Evolutionary conservation across 2,888 invertebrate genomes (phyloP).

Genomic region (Philereme vetulata): DNA sequence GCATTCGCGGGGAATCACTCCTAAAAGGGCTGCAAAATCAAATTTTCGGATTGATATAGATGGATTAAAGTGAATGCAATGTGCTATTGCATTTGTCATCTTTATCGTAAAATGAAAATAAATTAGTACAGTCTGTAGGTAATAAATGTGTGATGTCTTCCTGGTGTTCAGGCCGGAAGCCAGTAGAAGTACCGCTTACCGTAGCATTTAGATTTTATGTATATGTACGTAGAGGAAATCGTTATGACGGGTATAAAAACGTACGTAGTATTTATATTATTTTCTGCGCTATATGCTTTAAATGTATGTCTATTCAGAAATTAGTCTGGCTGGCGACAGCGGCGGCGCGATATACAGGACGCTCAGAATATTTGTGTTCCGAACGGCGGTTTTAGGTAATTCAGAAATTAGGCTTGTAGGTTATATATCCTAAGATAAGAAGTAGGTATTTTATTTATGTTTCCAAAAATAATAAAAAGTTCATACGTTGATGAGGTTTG

Average conservation of each 20-base stretch:
- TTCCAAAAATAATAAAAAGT: constrained; percentile 3
- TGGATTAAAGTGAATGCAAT: not conserved
- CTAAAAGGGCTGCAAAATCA: constrained; percentile 84
- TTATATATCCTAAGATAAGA: too few relatives aligned
- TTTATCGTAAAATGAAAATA: constrained; percentile 11
- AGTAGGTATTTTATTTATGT: not conserved
- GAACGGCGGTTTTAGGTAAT: too few relatives aligned
- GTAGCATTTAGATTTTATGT: not conserved
- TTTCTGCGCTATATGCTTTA: too few relatives aligned
- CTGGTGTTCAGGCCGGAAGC: constrained; percentile 6
- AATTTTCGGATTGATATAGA: not conserved
- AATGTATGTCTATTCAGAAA: too few relatives aligned
- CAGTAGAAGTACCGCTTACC: not conserved
- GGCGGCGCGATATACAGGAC: too few relatives aligned
- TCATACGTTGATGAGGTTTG: constrained; percentile 74
- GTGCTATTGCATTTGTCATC: constrained; percentile 1
- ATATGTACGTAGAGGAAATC: too few relatives aligned
- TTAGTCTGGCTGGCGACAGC: too few relatives aligned
- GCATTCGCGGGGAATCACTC: constrained; percentile 88
- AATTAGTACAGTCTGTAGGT: not conserved
- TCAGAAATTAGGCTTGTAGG: too few relatives aligned
- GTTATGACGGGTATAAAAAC: not conserved
- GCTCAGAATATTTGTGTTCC: too few relatives aligned
- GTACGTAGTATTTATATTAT: not conserved
- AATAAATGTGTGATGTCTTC: constrained; percentile 5